Conservation (phyloP, 2,888 invertebrate genomes). For the Chrysotoxum bicinctum region DNA sequence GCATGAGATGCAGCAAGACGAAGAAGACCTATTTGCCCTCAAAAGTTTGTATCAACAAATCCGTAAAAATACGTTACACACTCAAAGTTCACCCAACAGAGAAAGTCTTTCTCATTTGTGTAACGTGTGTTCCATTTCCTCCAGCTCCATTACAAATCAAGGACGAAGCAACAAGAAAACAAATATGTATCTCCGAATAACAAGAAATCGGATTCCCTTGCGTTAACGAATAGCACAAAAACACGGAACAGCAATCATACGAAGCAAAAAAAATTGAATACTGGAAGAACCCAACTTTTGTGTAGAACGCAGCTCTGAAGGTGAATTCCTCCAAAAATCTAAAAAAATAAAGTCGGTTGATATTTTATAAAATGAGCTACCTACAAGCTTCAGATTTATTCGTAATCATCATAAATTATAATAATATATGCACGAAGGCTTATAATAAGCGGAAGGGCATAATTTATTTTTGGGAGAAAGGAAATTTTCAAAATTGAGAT, state of each 20-base stretch:
- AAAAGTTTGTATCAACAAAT: slow-evolving; percentile 38
- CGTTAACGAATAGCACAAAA: slow-evolving; percentile 30
- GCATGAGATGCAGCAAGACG: not conserved
- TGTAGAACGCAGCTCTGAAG: slow-evolving; percentile 21
- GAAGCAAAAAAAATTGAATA: not conserved
- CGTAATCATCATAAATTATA: too few species aligned
- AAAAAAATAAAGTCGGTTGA: not conserved
- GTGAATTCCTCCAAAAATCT: not conserved
- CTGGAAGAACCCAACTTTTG: slow-evolving; percentile 24
- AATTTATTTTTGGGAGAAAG: too few species aligned
- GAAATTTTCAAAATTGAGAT: too few species aligned
- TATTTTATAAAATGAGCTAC: not conserved
- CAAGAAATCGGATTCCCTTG: slow-evolving; percentile 49
- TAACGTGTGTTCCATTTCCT: slow-evolving; percentile 37
- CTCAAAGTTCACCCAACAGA: slow-evolving; percentile 10
- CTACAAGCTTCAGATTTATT: too few species aligned
- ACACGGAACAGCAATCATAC: slow-evolving; percentile 11
- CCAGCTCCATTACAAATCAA: slow-evolving; percentile 49
- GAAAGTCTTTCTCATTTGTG: slow-evolving; percentile 51
- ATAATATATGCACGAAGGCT: too few species aligned
- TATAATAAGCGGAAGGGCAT: too few species aligned
- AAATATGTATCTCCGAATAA: slow-evolving; percentile 10
- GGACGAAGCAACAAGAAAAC: slow-evolving; percentile 25
- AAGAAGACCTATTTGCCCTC: slow-evolving; percentile 19
- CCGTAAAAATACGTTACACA: slow-evolving; percentile 45